Base-by-base conservation (phyloP, 2,888 invertebrate species). In the Rugalucina vietnamica region DNA sequence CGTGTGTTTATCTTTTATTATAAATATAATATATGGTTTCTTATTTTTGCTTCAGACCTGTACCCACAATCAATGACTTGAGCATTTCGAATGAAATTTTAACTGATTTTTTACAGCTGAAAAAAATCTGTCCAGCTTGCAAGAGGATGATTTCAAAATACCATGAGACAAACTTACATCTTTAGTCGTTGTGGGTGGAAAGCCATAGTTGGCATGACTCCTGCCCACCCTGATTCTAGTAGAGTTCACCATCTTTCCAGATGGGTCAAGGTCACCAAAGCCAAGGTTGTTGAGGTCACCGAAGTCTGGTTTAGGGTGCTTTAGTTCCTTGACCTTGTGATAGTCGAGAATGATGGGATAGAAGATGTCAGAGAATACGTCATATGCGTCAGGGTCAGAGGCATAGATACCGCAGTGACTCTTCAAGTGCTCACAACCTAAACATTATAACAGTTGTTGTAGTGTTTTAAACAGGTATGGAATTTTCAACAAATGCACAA, bases 391-490 rank as follows among this genome's bases (percentile, higher is more conserved):
- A 0, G 91, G 91, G 73, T 93, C 93, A 54, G 90, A 88, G 24
- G 93, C 93, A 71, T 91, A 91, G 32, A 92, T 88, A 24, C 93
- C 93, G 32, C 92, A 90, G 93, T 98, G 98, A 90, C 98, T 98
- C 96, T 99, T 99, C 95, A 97, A 97, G 95, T 99, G 99, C 96
- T 98, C 98, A 94, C 98, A 96, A 95, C 98, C 98, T 97, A 95
- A n/a, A n/a, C n/a, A n/a, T n/a, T n/a, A n/a, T n/a, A n/a, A n/a
- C n/a, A n/a, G n/a, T n/a, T n/a, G n/a, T n/a, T n/a, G n/a, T n/a
- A n/a, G n/a, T n/a, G n/a, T n/a, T n/a, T n/a, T n/a, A n/a, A n/a
- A n/a, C n/a, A n/a, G n/a, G n/a, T n/a, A n/a, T n/a, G n/a, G n/a
- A n/a, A n/a, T n/a, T n/a, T n/a, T n/a, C n/a, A n/a, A n/a, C n/a